These are phyloP conservation scores for Nymphalis c-album DNA, from an alignment of 2,888 invertebrate species.

Conservation along the genomic window DNA sequence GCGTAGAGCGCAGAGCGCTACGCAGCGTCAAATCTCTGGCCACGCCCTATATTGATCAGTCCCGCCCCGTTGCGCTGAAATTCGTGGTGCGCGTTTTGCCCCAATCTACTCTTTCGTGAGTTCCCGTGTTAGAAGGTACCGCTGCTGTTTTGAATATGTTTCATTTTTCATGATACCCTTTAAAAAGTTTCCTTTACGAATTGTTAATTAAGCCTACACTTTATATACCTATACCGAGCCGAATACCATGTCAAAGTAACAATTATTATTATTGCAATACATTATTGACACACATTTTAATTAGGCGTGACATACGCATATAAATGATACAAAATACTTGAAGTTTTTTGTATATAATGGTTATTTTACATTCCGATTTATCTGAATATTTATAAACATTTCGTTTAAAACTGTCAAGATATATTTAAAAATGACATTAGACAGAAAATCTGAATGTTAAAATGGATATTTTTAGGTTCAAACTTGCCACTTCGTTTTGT, in stretches of 20 bases:
- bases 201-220: constrained; percentile 9
- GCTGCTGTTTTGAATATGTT: constrained; percentile 19
- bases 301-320: too few relatives aligned
- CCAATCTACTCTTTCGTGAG: constrained; percentile 46
- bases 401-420: too few relatives aligned
- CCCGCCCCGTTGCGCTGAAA: constrained; percentile 69
- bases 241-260: neutral
- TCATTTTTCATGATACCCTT: constrained; percentile 13
- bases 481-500: too few relatives aligned
- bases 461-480: too few relatives aligned
- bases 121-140: constrained; percentile 40
- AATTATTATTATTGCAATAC: too few relatives aligned
- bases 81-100: constrained; percentile 48
- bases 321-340: too few relatives aligned
- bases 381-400: too few relatives aligned
- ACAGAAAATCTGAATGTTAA: too few relatives aligned
- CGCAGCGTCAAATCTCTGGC: constrained; percentile 66
- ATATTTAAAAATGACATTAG: too few relatives aligned
- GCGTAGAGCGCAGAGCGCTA: constrained; percentile 61
- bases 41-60: constrained; percentile 70
- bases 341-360: too few relatives aligned
- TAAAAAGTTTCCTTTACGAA: constrained; percentile 11
- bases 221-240: neutral
- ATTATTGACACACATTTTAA: too few relatives aligned
- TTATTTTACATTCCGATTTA: too few relatives aligned